Conservation (phyloP, 2,888 invertebrate genomes). For the Zeuzera pyrina region DNA sequence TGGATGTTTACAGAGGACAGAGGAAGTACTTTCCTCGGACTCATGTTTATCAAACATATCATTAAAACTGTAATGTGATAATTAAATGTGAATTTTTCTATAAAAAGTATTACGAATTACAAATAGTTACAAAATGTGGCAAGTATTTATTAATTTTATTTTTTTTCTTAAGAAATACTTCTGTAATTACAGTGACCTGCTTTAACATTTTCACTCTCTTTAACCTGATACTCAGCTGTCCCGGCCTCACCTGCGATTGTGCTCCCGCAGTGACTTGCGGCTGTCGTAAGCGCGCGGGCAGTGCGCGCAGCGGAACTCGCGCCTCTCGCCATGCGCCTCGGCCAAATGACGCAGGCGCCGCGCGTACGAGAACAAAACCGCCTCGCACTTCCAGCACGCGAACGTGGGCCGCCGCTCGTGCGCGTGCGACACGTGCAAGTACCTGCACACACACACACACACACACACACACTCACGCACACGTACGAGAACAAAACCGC, state of each 20-base stretch:
- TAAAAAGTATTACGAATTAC: too few relatives aligned
- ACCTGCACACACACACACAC: too few relatives aligned
- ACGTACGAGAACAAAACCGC: slow-evolving; percentile 49
- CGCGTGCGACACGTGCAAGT: slow-evolving; percentile 42
- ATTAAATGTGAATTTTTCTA: too few relatives aligned
- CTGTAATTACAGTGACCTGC: too few relatives aligned
- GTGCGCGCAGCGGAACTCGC: slow-evolving; percentile 45
- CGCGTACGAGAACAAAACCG: slow-evolving; percentile 46
- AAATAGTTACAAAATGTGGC: too few relatives aligned
- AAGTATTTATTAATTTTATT: too few relatives aligned
- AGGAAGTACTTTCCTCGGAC: neutral
- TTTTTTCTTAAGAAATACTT: too few relatives aligned
- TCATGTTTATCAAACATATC: slow-evolving; percentile 8
- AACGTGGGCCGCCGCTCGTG: slow-evolving; percentile 55
- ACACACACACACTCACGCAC: too few relatives aligned
- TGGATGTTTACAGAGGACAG: neutral
- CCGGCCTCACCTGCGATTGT: too few relatives aligned
- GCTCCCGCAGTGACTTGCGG: slow-evolving; percentile 49
- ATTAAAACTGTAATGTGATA: too few relatives aligned
- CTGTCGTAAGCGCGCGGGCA: slow-evolving; percentile 57
- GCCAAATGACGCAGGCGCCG: slow-evolving; percentile 51
- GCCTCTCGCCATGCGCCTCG: slow-evolving; percentile 43
- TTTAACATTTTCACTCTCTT: too few relatives aligned
- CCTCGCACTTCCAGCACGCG: slow-evolving; percentile 55
- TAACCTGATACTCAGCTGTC: too few relatives aligned